Conservation (phyloP, 2,888 invertebrate genomes). For the Dasysyrphus tricinctus region DNA sequence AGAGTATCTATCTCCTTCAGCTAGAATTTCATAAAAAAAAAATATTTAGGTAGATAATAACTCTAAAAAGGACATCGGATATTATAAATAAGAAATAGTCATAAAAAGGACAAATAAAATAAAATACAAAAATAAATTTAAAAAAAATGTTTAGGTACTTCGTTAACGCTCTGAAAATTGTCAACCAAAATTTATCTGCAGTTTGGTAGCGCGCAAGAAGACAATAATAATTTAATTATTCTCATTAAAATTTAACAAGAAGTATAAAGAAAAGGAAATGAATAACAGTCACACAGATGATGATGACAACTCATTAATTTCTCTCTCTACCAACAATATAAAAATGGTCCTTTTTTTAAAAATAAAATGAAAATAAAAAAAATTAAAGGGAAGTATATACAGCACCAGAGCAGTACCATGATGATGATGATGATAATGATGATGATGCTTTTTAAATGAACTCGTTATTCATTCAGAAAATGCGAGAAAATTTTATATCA, state of each 20-base stretch:
- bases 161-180: conserved; percentile 24
- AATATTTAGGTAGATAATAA: background rate
- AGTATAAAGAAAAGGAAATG: conserved; percentile 31
- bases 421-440: conserved; percentile 41
- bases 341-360: background rate
- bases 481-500: conserved; percentile 33
- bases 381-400: background rate
- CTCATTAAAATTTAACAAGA: conserved; percentile 40
- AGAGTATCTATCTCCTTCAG: background rate
- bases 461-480: conserved; percentile 59
- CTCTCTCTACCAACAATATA: background rate
- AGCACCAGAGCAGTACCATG: background rate
- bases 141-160: conserved; percentile 2
- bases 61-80: conserved; percentile 18
- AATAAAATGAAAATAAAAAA: conserved; percentile 2
- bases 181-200: conserved; percentile 12
- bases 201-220: background rate
- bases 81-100: background rate
- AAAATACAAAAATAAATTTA: background rate
- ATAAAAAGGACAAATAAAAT: background rate
- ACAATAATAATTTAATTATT: conserved; percentile 43
- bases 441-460: conserved; percentile 52
- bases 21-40: background rate
- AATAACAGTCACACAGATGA: conserved; percentile 35
- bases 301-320: conserved; percentile 64